Evolutionary conservation across 1,140 invertebrate genomes (phyloP).

Genomic region (Trichonephila inaurata): DNA sequence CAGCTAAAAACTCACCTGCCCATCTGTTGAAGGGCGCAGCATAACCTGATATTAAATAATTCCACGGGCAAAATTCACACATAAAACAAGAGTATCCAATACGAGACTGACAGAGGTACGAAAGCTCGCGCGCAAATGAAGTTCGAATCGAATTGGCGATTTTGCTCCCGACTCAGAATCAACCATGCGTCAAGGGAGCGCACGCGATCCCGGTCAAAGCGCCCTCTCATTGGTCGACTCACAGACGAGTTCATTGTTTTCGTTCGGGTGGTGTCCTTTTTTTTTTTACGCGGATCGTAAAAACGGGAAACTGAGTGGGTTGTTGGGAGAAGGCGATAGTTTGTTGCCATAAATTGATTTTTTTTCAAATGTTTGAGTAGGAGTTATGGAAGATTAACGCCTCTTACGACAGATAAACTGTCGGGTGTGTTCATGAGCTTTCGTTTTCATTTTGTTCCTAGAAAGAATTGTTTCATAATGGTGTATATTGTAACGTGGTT

Average conservation of each 20-base stretch:
- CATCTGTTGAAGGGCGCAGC: conserved; percentile 22
- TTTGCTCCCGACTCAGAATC: not conserved
- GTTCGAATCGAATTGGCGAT: not conserved
- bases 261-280: conserved; percentile 44
- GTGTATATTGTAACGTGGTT: no score
- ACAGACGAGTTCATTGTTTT: conserved; percentile 57
- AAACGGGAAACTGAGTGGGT: conserved; percentile 36
- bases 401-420: not conserved
- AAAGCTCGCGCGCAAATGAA: conserved; percentile 62
- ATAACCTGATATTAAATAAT: conserved; percentile 45
- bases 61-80: conserved; percentile 4
- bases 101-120: not conserved
- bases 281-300: conserved; percentile 4
- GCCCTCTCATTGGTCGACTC: conserved; percentile 10
- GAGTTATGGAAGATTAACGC: conserved; percentile 36
- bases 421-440: conserved; percentile 7
- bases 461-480: no score
- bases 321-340: conserved; percentile 14
- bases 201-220: conserved; percentile 11
- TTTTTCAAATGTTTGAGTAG: not conserved
- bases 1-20: conserved; percentile 20
- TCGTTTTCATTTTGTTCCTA: not conserved
- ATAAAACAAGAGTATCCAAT: not conserved
- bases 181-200: conserved; percentile 54
- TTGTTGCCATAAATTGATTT: conserved; percentile 46